These are phyloP conservation scores for Drosophila sulfurigaster DNA, from an alignment of 1,140 invertebrate species.

Conservation along the genomic window DNA sequence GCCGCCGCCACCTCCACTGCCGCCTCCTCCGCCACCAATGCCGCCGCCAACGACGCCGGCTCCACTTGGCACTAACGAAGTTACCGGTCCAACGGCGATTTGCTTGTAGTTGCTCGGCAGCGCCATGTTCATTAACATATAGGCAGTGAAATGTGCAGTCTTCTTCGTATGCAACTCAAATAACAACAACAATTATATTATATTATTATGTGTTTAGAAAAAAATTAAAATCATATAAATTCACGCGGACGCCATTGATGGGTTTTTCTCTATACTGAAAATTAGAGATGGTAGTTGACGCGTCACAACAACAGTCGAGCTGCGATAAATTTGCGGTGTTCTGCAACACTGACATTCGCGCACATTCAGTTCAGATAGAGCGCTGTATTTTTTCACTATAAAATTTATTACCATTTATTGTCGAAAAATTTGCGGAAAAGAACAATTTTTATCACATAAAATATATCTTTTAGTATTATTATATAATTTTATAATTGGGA, in stretches of 20 bases:
- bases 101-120: slow-evolving; percentile 91
- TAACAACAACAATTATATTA: slow-evolving; percentile 3
- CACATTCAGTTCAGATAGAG: no score
- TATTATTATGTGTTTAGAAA: slow-evolving; percentile 27
- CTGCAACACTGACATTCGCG: slow-evolving; percentile 10
- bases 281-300: slow-evolving; percentile 43
- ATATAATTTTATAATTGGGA: no score
- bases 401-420: no score
- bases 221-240: slow-evolving; percentile 60
- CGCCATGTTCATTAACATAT: slow-evolving; percentile 86
- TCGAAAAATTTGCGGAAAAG: no score
- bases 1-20: slow-evolving; percentile 83
- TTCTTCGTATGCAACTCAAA: no score
- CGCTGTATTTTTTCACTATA: no score
- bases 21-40: slow-evolving; percentile 82
- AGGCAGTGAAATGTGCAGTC: not conserved
- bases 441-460: no score
- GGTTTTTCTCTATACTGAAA: slow-evolving; percentile 69
- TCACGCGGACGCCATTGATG: slow-evolving; percentile 74
- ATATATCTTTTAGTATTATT: no score
- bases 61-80: slow-evolving; percentile 73
- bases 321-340: not conserved
- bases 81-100: slow-evolving; percentile 63
- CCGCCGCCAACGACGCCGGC: slow-evolving; percentile 83
- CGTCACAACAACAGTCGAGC: slow-evolving; percentile 45